Evolutionary conservation across 2,113 vertebrate genomes (phyloP).

Genomic region (Rhynchopsitta pachyrhyncha): DNA sequence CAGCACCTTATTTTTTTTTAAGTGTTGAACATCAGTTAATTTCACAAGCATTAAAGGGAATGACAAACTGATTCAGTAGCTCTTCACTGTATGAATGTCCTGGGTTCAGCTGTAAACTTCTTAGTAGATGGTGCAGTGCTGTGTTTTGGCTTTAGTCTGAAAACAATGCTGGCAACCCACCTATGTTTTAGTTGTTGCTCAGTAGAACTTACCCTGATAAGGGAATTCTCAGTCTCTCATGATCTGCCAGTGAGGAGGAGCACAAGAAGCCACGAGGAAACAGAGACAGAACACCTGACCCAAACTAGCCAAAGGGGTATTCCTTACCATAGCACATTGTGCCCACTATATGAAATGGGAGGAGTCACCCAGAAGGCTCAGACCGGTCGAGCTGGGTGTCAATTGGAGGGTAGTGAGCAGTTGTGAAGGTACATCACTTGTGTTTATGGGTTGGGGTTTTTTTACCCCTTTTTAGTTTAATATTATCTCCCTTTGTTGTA

Average conservation of each 20-base stretch:
- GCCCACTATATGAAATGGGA: background rate
- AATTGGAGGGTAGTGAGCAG: background rate
- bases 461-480: background rate
- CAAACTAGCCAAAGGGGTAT: background rate
- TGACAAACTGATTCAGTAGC: background rate
- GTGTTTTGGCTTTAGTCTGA: background rate
- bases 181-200: background rate
- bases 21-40: background rate
- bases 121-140: background rate
- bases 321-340: background rate
- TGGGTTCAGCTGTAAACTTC: background rate
- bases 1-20: background rate
- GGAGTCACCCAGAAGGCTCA: background rate
- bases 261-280: background rate
- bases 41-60: background rate
- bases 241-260: background rate
- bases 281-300: background rate
- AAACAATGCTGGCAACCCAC: background rate
- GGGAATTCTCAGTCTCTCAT: background rate
- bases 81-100: background rate
- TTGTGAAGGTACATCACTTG: background rate
- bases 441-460: background rate
- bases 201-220: background rate
- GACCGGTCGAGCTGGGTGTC: background rate
- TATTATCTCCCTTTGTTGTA: background rate